Conservation (phyloP, 2,113 vertebrate genomes). For the Daubentonia madagascariensis region DNA sequence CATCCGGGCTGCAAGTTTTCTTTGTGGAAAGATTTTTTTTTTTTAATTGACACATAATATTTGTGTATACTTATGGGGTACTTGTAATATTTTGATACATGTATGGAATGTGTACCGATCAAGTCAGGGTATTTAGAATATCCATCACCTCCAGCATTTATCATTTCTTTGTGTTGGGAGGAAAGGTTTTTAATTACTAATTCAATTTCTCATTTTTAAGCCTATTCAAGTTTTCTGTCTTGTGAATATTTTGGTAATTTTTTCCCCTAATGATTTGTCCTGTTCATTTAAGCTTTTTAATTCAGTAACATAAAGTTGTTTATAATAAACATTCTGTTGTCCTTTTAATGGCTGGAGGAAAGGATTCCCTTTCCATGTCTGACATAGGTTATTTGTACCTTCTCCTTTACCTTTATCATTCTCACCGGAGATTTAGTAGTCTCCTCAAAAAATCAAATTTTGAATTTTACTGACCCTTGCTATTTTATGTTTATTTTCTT, state of each 20-base stretch:
- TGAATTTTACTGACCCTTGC: not conserved
- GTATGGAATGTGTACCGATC: not conserved
- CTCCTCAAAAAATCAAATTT: not conserved
- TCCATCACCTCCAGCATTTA: not conserved
- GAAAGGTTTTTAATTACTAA: not conserved
- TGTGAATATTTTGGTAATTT: constrained; percentile 6
- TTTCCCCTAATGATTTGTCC: not conserved
- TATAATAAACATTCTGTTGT: not conserved
- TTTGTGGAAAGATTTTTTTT: not conserved
- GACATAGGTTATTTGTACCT: not conserved
- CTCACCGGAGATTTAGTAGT: not conserved
- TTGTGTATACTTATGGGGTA: not conserved
- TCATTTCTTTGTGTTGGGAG: not conserved
- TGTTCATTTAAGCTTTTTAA: not conserved
- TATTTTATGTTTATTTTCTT: not conserved
- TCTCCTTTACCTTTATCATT: not conserved
- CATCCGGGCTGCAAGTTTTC: not conserved
- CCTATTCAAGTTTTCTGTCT: not conserved
- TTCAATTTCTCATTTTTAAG: not conserved
- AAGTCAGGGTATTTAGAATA: not conserved
- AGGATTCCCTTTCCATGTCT: not conserved
- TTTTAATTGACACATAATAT: not conserved
- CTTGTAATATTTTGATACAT: not conserved
- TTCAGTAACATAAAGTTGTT: not conserved
- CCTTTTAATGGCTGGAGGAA: not conserved